Base-by-base conservation (phyloP, 2,888 invertebrate genomes). In the Scrobipalpa costella region DNA sequence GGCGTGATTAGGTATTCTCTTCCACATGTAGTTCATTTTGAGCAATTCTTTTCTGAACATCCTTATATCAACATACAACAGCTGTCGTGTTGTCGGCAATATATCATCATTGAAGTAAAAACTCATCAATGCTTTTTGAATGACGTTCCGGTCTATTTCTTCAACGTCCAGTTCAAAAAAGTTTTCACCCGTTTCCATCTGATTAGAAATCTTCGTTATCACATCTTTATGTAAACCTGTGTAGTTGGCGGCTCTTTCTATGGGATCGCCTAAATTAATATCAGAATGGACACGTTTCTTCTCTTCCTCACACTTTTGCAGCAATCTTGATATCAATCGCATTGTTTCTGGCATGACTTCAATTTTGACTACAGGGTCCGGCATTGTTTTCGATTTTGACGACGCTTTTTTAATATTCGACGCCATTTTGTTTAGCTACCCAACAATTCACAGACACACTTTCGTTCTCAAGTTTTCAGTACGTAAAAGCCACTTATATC, bases 11-110 rank as follows among this genome's bases (percentile, higher is more conserved):
- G 17, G 8, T 3, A 75, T 44, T 9, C 68, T 70, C 55, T 75
- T 71, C 81, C 80, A 82, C 9, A 77, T 66, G 59, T 78, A 84
- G 0, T 73, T 80, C 66, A 77, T 69, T 64, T 76, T 76, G 0
- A 70, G 50, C 0, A 84, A 71, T 6, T 72, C 62, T 64, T 73
- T 79, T 44, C 78, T 70, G 17, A 84, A 82, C 0, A 34, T 63
- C 0, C 64, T 66, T 8, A 81, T 76, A 19, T 81, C 78, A 33
- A 79, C 71, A 13, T 77, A 69, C 1, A 36, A 80, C 1, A 83
- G 38, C 7, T 76, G 62, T 17, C 63, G 66, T 0, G 77, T 73
- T 0, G 76, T 69, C 0, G 83, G 83, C 17, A 81, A 63, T 3
- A 57, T 63, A 0, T 66, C 63, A 2, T 65, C 9, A 0, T 61